Base-by-base conservation (phyloP, 2,797 vertebrate species). In the Melanotaenia trifasciata region DNA sequence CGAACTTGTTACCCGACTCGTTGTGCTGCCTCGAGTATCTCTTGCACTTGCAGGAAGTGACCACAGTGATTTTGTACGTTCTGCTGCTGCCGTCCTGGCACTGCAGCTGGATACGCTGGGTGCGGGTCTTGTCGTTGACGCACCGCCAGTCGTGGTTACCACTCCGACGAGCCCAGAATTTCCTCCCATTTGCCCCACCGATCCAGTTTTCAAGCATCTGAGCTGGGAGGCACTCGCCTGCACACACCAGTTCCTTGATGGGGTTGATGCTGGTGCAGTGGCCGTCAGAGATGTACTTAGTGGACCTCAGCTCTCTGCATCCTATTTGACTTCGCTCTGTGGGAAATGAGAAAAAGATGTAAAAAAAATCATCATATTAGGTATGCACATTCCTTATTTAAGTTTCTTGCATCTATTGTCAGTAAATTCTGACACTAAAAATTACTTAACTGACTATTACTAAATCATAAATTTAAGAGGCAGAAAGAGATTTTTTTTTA, bases 201-300 rank as follows among this genome's bases (percentile, higher is more conserved):
- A 99, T 99, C 98, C 98, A 99, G 91, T 99, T 99, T 56, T 97
- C 97, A 6, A 99, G 95, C 93, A 98, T 94, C 1, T 96, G 96
- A 74, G 98, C 93, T 0, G 98, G 97, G 68, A 99, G 94, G 76
- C 98, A 99, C 81, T 99, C 97, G 0, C 98, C 98, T 0, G 98
- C 96, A 72, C 98, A 99, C 66, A 99, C 97, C 82, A 99, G 90
- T 92, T 99, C 98, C 92, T 98, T 99, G 85, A 99, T 94, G 26
- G 98, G 97, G 62, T 95, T 97, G 72, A 98, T 94, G 89, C 98
- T 99, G 87, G 98, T 99, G 92, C 98, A 99, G 86, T 97, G 97
- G 64, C 98, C 98, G 0, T 99, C 98, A 0, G 98, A 99, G 92
- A 99, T 99, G 85, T 99, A 99, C 84, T 99, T 99, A 26, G 98